Evolutionary conservation across 2,113 vertebrate species (phyloP).

Genomic region (Heptranchias perlo): DNA sequence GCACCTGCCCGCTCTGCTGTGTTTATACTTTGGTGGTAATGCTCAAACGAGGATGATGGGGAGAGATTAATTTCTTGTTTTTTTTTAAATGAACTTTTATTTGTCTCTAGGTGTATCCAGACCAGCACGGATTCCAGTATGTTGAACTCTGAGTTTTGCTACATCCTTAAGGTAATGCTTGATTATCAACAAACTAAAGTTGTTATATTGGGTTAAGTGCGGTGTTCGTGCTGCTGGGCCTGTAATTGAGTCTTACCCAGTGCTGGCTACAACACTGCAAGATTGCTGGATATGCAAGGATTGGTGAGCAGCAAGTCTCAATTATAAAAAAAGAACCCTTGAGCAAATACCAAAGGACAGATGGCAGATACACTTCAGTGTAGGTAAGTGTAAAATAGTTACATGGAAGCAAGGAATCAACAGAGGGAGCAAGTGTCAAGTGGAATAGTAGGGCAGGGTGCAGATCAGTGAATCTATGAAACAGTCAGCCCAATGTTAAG

Average conservation of each 20-base stretch:
- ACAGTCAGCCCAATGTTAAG: not conserved
- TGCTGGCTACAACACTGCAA: not conserved
- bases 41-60: not conserved
- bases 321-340: not conserved
- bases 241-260: not conserved
- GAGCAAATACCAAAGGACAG: not conserved
- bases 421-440: not conserved
- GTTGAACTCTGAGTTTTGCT: conserved; percentile 96
- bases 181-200: not conserved
- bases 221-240: not conserved
- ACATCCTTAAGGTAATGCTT: conserved; percentile 82
- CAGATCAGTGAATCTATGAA: not conserved
- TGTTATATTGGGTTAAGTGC: not conserved
- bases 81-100: conserved; percentile 12
- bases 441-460: not conserved
- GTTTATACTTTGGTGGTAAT: not conserved
- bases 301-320: not conserved
- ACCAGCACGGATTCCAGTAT: conserved; percentile 83
- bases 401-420: not conserved
- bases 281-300: not conserved
- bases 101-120: conserved; percentile 79
- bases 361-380: not conserved
- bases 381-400: not conserved
- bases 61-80: not conserved
- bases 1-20: not conserved